A percentile compares a stretch with the other conserved stretches of the same genome.
Evolutionary conservation across 2,797 vertebrate species (phyloP).

Genomic region (Cynopterus sphinx): DNA sequence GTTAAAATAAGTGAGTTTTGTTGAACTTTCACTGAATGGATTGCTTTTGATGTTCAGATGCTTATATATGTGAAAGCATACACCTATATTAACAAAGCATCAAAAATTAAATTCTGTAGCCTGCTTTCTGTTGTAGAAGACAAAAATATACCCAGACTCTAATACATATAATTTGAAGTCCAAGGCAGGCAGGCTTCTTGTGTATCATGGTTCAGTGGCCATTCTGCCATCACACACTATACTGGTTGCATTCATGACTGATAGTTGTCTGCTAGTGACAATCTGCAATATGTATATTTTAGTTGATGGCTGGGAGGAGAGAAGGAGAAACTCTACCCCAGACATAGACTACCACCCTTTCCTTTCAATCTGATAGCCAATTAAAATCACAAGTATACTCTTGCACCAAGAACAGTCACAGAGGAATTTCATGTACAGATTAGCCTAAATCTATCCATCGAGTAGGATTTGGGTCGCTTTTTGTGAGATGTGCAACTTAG

Average conservation of each 20-base stretch:
- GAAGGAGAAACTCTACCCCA: neutral
- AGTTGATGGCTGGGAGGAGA: neutral
- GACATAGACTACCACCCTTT: neutral
- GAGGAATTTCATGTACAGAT: neutral
- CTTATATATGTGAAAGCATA: slow-evolving; percentile 16
- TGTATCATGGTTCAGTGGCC: accelerated
- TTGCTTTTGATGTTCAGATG: neutral
- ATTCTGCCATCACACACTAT: neutral
- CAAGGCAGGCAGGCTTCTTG: neutral
- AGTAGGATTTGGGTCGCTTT: neutral
- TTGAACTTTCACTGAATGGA: neutral
- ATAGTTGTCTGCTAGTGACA: neutral
- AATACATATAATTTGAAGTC: neutral
- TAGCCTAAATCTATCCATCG: neutral
- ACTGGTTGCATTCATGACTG: neutral
- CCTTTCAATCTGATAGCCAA: neutral
- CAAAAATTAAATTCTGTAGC: neutral
- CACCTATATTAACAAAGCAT: slow-evolving; percentile 10
- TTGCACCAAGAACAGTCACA: neutral
- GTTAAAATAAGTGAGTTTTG: neutral
- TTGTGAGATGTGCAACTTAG: neutral
- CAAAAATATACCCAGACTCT: neutral
- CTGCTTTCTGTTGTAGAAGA: neutral
- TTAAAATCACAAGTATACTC: neutral
- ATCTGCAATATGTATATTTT: neutral